Percentiles rank a stretch among this genome's conserved stretches.
Conservation (phyloP, 1,140 invertebrate genomes). For the Lepidotrigona ventralis region DNA sequence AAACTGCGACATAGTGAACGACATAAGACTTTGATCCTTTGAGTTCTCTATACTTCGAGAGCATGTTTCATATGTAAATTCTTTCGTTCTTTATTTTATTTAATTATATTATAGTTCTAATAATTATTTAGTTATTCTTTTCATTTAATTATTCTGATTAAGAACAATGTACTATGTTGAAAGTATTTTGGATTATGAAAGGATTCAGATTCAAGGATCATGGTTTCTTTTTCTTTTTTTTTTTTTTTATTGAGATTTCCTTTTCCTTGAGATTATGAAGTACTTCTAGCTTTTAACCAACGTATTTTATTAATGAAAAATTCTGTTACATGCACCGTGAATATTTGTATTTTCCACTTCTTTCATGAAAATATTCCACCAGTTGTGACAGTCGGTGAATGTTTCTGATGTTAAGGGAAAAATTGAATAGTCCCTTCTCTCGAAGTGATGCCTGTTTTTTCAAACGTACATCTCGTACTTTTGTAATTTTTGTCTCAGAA, state of each 20-base stretch:
- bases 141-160: not conserved
- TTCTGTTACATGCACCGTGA: constrained; percentile 20
- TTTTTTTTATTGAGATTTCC: not conserved
- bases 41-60: not conserved
- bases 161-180: not conserved
- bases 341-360: not conserved
- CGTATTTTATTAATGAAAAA: constrained; percentile 28
- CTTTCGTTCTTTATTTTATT: not conserved
- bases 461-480: not conserved
- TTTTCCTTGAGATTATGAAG: not conserved
- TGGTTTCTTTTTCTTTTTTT: not conserved
- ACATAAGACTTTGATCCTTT: not conserved
- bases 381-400: not conserved
- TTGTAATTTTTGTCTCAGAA: not conserved
- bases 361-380: not conserved
- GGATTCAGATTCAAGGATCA: not conserved
- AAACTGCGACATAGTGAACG: not conserved
- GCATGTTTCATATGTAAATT: not conserved
- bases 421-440: not conserved
- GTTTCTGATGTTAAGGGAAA: not conserved
- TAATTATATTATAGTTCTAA: not conserved
- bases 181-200: not conserved
- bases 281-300: not conserved
- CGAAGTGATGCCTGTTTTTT: not conserved
- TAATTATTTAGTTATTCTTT: not conserved